Conservation (phyloP, 2,797 vertebrate species). For the Poecilia picta region DNA sequence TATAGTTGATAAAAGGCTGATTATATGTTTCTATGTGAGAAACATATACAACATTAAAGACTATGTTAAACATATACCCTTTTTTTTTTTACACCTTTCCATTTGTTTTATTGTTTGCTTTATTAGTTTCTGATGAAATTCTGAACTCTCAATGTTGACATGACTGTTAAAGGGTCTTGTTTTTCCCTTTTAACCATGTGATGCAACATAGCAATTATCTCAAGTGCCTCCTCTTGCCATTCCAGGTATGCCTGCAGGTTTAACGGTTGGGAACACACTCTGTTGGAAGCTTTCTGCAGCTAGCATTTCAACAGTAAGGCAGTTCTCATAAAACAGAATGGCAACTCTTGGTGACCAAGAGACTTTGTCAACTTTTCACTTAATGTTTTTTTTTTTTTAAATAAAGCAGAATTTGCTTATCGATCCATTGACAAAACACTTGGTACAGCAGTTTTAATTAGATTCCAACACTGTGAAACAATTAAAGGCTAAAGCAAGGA, state of each 20-base stretch:
- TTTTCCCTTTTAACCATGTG: neutral
- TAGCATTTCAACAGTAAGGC: neutral
- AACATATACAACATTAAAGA: no score
- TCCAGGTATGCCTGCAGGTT: conserved; percentile 11
- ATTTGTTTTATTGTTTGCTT: neutral
- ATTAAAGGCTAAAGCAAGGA: neutral
- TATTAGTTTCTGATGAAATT: neutral
- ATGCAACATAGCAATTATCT: conserved; percentile 4
- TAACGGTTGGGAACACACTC: conserved; percentile 4
- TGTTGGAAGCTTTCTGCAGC: neutral
- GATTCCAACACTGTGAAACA: neutral
- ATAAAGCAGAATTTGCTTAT: neutral
- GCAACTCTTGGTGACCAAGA: neutral
- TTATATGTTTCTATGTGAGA: neutral
- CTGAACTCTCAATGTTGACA: neutral
- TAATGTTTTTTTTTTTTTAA: no score
- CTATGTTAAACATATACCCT: no score
- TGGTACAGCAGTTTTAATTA: neutral
- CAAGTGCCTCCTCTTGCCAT: neutral
- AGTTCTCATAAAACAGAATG: neutral
- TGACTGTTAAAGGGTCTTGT: neutral
- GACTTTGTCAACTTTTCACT: neutral
- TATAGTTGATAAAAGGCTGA: neutral
- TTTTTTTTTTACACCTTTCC: neutral
- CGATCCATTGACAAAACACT: neutral